phyloP scores from a whole-genome alignment of 2,113 vertebrate genomes.

The Megaptera novaeangliae region DNA sequence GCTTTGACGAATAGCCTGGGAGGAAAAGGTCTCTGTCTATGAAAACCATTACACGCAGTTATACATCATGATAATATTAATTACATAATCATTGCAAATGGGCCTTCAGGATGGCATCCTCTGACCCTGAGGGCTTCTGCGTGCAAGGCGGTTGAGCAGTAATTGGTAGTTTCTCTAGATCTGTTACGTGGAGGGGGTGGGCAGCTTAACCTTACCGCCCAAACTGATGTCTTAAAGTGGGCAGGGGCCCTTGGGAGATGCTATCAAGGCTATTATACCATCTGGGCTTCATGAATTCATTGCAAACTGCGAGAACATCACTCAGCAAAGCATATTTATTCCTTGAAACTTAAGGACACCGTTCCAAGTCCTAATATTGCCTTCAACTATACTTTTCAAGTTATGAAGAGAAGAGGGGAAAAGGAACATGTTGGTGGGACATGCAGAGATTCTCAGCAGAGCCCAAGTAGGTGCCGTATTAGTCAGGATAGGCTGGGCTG shows the following conservation, averaged over 20 bases:
- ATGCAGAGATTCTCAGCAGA: not conserved
- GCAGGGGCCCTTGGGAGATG: not conserved
- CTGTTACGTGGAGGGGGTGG: not conserved
- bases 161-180: slow-evolving; percentile 48
- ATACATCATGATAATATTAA: slow-evolving; percentile 41
- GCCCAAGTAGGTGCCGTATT: not conserved
- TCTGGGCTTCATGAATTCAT: not conserved
- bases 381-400: not conserved
- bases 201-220: not conserved
- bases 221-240: not conserved
- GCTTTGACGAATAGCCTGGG: slow-evolving; percentile 19
- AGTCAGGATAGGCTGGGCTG: not conserved
- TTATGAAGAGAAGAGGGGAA: not conserved
- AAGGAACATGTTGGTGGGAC: not conserved
- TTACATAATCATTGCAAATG: slow-evolving; percentile 46
- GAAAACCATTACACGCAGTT: slow-evolving; percentile 11
- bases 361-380: not conserved
- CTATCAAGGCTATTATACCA: not conserved
- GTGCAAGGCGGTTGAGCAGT: not conserved
- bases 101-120: slow-evolving; percentile 25
- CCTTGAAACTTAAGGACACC: not conserved
- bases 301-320: not conserved
- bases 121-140: not conserved
- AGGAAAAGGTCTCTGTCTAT: slow-evolving; percentile 20
- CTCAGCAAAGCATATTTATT: not conserved